Base-by-base conservation (phyloP, 2,888 invertebrate species). In the Gasteruption jaculator region DNA sequence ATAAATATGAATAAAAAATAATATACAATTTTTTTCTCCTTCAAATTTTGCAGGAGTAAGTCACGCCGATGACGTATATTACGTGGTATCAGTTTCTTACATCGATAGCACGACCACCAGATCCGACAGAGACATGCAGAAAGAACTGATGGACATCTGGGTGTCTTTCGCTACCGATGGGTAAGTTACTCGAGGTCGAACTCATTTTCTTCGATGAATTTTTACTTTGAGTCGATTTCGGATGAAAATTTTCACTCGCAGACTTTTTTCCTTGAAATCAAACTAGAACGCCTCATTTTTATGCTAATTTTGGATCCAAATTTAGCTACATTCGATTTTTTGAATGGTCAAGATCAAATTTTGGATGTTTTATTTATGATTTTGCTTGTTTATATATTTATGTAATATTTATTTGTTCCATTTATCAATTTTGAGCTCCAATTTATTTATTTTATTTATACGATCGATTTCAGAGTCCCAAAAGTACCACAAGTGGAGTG, bases 31-130 rank as follows among this genome's bases (percentile, higher is more conserved):
- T 25, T 26, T 14, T n/a, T 1, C 18, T 31, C n/a, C 19, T 41
- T 22, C 10, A 6, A 29, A 29, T 14, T 31, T 15, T 10, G 5
- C 66, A 80, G 85, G 85, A 57, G 78, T 76, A 14, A 74, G 78
- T 50, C 83, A 83, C 61, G 81, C 74, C 1, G 83, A 83, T 50
- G 83, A 84, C 53, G 68, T 78, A 3, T 54, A 76, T 18, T 74
- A 76, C 33, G 60, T 82, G n/a, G 71, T 79, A 52, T 73, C 74
- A 15, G 63, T 60, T 6, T 41, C 40, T 5, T 54, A 56, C 25
- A 52, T 68, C 24, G 60, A 74, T 48, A 63, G 71, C 5, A 62
- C 69, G 3, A 60, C 63, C 11, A 65, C 68, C 1, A 53, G 71
- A 2, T 63, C 74, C 4, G 83, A 82, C 51, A 53, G 60, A 20